Base-by-base conservation (phyloP, 2,113 vertebrate species). In the Quiscalus mexicanus region DNA sequence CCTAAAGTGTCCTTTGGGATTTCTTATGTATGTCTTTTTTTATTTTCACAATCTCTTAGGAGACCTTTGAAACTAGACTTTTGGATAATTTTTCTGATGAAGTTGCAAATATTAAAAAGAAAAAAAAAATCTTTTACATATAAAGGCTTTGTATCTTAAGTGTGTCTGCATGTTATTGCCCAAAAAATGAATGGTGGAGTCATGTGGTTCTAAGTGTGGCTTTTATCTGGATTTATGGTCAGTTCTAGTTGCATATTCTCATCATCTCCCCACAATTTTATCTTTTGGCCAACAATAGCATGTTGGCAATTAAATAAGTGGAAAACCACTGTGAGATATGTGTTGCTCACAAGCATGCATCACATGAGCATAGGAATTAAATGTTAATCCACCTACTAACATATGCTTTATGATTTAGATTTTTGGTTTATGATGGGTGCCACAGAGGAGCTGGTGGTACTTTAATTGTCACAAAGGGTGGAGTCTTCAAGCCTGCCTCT, bases 311-410 rank as follows among this genome's bases (percentile, higher is more conserved):
- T 81, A 84, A 59, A 83, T 49, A 64, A 44, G 41, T 27, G 82
- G 28, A 58, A 88, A 76, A 23, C 4, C 41, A 41, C 41, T 0
- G 1, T 22, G 42, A 90, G 83, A 55, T 88, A 3, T 1, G 1
- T 39, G 9, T 39, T 90, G 39, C 65, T 95, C 28, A 47, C 59
- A 89, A 56, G 37, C 16, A 6, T 22, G 18, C 24, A 37, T 82
- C 41, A 71, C 44, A 22, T 4, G 20, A 83, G 53, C 1, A 9
- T 28, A 73, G 42, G 63, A 89, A 85, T 91, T 60, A 78, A 67
- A 84, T 94, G 78, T 75, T 85, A 90, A 90, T 8, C 76, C 76
- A 81, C 68, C 64, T 88, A 75, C 80, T 87, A 71, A 47, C 62
- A 42, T 62, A 70, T n/a, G 41, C n/a, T 68, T 90, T 52, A 12